Evolutionary conservation across 2,888 invertebrate genomes (phyloP), one percentile per base, ranked within the genome.

Genomic region (Lydus trimaculatus): DNA sequence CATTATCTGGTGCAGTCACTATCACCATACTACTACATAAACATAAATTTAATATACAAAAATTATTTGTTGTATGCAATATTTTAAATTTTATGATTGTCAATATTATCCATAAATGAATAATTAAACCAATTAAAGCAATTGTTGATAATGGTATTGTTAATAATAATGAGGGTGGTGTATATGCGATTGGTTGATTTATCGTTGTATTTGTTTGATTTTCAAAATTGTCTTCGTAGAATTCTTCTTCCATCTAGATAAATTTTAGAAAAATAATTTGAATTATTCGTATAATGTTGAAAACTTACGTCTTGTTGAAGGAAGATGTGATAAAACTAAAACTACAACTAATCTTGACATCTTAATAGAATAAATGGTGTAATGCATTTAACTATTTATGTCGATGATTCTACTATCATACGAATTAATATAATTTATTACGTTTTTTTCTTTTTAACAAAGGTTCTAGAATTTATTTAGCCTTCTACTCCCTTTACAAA

Each of bases 11-110:
- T 28, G 63, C 28, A 2, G 61, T 66, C 2, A 63, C 48, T 0
- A 65, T 65, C 17, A 33, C 31, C 8, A 65, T 17, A n/a, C 56
- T 23, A 17, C 64, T 64, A 23, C 66, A 69, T 7, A 69, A 39
- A 58, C 63, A 69, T 64, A 63, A 64, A 43, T 65, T 69, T 13
- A 61, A 28, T 36, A 69, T 17, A 43, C 66, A 66, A 43, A 62
- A 64, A 56, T 69, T 58, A 31, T 39, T 20, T 13, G 65, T 59
- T 1, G 63, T 63, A 43, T 69, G 66, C 20, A 69, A n/a, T n/a
- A 64, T 36, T 15, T 58, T 60, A 25, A 56, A 69, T 58, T 63
- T 65, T 31, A 63, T 52, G 23, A 63, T 31, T 17, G 60, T 48
- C 17, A 64, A 31, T 31, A 69, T 61, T 39, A 66, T 65, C n/a